Percentiles rank a stretch among this genome's conserved stretches.
These are phyloP conservation scores for Cenopis cana DNA, from an alignment of 2,888 invertebrate genomes.

Conservation along the genomic window DNA sequence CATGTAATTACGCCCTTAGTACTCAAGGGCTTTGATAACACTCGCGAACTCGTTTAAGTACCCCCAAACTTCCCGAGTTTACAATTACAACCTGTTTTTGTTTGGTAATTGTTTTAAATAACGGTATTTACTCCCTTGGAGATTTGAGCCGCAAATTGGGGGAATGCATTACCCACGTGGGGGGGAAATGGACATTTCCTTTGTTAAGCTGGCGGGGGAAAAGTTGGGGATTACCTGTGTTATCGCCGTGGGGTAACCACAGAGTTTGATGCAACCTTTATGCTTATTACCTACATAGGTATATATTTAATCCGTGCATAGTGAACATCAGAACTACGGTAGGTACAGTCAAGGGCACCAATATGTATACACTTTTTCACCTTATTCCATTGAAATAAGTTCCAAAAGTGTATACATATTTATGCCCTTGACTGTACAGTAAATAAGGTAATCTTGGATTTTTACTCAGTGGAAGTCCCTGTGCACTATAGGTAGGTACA, in stretches of 20 bases:
- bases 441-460: no score
- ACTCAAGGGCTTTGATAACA: conserved; percentile 19
- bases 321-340: no score
- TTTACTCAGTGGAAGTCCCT: no score
- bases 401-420: no score
- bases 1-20: conserved; percentile 38
- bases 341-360: no score
- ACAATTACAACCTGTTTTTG: conserved; percentile 45
- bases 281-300: neutral
- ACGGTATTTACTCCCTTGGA: conserved; percentile 36
- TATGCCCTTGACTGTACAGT: no score
- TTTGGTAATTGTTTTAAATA: conserved; percentile 43
- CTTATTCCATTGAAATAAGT: no score
- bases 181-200: conserved; percentile 28
- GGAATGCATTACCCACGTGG: conserved; percentile 13
- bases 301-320: no score
- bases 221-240: conserved; percentile 20
- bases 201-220: conserved; percentile 2
- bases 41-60: conserved; percentile 42
- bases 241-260: conserved; percentile 9
- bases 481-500: no score
- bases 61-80: conserved; percentile 38
- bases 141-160: conserved; percentile 27
- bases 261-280: neutral
- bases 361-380: no score